Evolutionary conservation across 1,140 invertebrate genomes (phyloP), one percentile per base, ranked within the genome.

Genomic region (Drosophila teissieri): DNA sequence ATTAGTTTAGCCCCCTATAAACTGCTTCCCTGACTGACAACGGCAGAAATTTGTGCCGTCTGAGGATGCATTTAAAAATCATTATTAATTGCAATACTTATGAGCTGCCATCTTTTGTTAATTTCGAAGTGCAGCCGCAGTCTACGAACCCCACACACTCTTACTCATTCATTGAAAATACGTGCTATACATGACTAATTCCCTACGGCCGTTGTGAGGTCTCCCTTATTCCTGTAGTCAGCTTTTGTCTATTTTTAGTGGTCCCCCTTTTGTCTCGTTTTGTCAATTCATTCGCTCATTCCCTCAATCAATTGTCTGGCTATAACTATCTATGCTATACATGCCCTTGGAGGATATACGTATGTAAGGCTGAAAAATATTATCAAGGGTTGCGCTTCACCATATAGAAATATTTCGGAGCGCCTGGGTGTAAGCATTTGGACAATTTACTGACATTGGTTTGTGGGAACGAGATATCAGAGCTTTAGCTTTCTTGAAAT

Each of bases 141-240:
- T 70, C 34, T 34, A 68, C 15, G 31, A 80, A 84, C 80, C 80
- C 76, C 80, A 76, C 80, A 62, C 17, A 42, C n/a, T 39, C 22
- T 48, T 15, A 14, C 24, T 1, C 37, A 39, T 39, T 44, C 14
- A 44, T 54, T 42, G 17, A 17, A 34, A 49, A 55, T 79, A 88
- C 83, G 82, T 86, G 82, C 74, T 78, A 83, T 83, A 86, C 88
- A 78, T 86, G 83, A 83, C 79, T 88, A 79, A 86, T 86, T 86
- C 83, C 88, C 78, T 40, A 17, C 52, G 45, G 55, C 62, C 51
- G 69, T 60, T 72, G 67, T 64, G 48, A 51, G 44, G 40, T 56
- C 45, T 15, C 34, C 61, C 70, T 36, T 27, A 22, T 49, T 31
- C 22, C 45, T 22, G 14, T 42, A 17, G 36, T 14, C 56, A 39